A percentile compares a stretch with the other conserved stretches of the same genome.
phyloP scores from a whole-genome alignment of 2,888 invertebrate genomes.

The Meiosimyza decipiens region DNA sequence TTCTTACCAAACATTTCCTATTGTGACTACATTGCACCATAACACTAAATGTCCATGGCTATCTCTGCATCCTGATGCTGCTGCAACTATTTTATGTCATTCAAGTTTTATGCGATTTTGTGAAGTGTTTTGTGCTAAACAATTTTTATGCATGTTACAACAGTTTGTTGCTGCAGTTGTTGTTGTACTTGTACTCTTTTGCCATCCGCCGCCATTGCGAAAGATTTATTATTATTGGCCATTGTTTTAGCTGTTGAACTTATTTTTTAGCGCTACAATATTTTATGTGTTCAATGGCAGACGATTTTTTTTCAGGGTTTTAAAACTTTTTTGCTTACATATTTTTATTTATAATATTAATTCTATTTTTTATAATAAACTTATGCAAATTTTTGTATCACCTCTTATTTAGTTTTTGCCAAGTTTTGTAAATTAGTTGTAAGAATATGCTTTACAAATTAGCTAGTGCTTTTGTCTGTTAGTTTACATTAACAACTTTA shows the following conservation, averaged over 20 bases:
- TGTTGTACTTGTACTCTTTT: neutral
- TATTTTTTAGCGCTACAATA: conserved; percentile 1
- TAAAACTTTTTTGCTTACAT: neutral
- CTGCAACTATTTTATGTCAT: conserved; percentile 7
- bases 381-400: too few species aligned
- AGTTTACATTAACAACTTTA: too few species aligned
- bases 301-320: neutral
- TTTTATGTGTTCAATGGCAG: neutral
- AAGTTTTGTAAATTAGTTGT: too few species aligned
- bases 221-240: conserved; percentile 11
- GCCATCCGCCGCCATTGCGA: neutral
- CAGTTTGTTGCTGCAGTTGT: neutral
- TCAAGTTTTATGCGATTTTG: conserved; percentile 23
- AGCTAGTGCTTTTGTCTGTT: too few species aligned
- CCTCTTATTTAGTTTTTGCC: too few species aligned
- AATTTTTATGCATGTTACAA: conserved; percentile 6
- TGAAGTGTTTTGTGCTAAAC: conserved; percentile 14
- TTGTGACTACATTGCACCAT: too few species aligned
- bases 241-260: neutral
- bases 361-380: neutral
- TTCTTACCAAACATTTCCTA: too few species aligned
- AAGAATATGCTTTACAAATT: too few species aligned
- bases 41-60: too few species aligned
- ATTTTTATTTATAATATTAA: neutral
- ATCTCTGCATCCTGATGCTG: neutral